phyloP scores from a whole-genome alignment of 2,888 invertebrate species.

The Acanthopleura granulata region DNA sequence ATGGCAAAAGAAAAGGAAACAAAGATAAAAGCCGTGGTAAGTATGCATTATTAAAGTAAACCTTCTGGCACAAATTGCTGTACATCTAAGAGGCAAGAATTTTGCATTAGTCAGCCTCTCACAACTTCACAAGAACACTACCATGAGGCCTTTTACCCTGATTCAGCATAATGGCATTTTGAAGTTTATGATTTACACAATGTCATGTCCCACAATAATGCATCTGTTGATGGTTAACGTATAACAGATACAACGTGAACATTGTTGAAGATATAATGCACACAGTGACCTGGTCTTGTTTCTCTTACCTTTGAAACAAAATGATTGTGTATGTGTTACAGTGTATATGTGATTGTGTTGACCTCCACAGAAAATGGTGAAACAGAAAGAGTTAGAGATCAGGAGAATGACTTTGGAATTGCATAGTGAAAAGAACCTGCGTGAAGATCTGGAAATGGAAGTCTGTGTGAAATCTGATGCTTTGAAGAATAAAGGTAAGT shows the following conservation, averaged over 20 bases:
- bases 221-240: too few species aligned
- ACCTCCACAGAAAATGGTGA: neutral
- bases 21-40: neutral
- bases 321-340: too few species aligned
- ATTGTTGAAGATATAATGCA: neutral
- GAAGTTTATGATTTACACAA: too few species aligned
- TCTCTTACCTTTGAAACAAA: neutral
- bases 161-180: too few species aligned
- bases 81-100: neutral
- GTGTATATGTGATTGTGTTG: too few species aligned
- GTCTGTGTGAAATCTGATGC: neutral
- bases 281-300: neutral
- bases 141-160: too few species aligned
- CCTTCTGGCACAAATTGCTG: neutral
- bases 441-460: neutral
- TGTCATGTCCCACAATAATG: too few species aligned
- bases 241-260: neutral
- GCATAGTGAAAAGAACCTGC: neutral
- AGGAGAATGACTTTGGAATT: neutral
- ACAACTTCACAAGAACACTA: too few species aligned
- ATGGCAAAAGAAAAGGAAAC: constrained; percentile 5
- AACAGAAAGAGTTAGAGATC: constrained; percentile 1
- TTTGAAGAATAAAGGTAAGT: too few species aligned
- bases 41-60: neutral
- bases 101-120: too few species aligned